phyloP scores from a whole-genome alignment of 2,113 vertebrate species.

The Oplegnathus fasciatus region DNA sequence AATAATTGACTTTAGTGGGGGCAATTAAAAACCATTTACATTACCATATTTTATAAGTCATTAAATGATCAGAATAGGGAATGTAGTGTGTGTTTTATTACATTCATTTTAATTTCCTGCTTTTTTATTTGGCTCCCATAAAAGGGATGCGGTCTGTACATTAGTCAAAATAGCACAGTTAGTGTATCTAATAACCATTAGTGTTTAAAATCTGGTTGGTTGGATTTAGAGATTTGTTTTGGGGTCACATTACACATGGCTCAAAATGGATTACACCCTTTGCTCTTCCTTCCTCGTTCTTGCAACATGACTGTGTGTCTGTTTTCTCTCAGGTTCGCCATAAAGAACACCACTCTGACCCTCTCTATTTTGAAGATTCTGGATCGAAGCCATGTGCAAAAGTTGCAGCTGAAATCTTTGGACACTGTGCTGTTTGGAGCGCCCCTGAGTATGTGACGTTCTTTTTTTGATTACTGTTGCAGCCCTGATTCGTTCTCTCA shows the following conservation, averaged over 20 bases:
- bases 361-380: constrained; percentile 93
- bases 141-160: background rate
- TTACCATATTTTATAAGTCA: too few species aligned
- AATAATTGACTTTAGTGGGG: background rate
- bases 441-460: constrained; percentile 88
- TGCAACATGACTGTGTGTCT: constrained; percentile 44
- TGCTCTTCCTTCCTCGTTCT: constrained; percentile 35
- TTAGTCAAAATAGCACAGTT: background rate
- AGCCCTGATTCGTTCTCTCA: background rate
- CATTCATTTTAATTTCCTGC: background rate
- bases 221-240: background rate
- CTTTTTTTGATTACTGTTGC: background rate
- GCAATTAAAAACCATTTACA: background rate
- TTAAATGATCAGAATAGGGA: background rate
- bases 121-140: too few species aligned
- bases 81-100: background rate
- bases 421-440: constrained; percentile 97
- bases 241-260: background rate
- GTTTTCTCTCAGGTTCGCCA: constrained; percentile 87
- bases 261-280: constrained; percentile 15
- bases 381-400: constrained; percentile 95
- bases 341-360: constrained; percentile 93
- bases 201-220: background rate
- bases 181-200: background rate
- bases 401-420: constrained; percentile 95